Evolutionary conservation across 2,797 vertebrate genomes (phyloP), one percentile per base, ranked within the genome.

Genomic region (Gymnopithys bicolor): DNA sequence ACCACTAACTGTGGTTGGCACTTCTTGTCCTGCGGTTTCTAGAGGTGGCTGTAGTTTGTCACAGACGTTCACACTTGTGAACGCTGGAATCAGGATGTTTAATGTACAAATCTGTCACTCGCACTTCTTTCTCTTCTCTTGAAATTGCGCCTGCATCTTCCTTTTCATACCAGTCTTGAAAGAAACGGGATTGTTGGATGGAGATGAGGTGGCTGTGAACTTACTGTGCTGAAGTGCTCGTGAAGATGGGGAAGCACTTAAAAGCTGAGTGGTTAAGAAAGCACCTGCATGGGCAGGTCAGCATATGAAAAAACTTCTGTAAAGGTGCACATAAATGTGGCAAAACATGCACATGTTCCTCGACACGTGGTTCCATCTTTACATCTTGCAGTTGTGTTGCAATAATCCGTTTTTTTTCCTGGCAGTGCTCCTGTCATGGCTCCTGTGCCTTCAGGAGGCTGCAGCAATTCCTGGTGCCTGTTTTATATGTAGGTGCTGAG

Each of bases 381-480:
- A 19, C 4, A 1, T 55, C 68, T 41, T 55, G 39, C 58, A 77
- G 67, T n/a, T 83, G 30, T 85, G 52, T 45, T 89, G 87, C 79
- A 80, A 13, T 56, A 30, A 17, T 73, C 35, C 19, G 21, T 77
- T 85, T 70, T 33, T 43, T 70, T 85, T 70, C 71, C 53, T 51
- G 64, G 24, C 39, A 25, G 71, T 10, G 19, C 52, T 62, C 85
- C 52, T 85, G 56, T 33, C 3, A 0, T n/a, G 11, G 35, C 33
- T 71, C 52, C 55, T 79, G 51, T 45, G 64, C 56, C 30, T 70
- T 85, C 56, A 78, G 79, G 80, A 84, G 68, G 39, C 60, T 80
- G 60, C 75, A 85, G 45, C 76, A 64, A 53, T 83, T 90, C 28
- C 78, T 89, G 59, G 27, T 84, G 92, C 67, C 64, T 77, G 52